Evolutionary conservation across 1,140 invertebrate genomes (phyloP), one percentile per base, ranked within the genome.

Genomic region (Nilaparvata lugens): DNA sequence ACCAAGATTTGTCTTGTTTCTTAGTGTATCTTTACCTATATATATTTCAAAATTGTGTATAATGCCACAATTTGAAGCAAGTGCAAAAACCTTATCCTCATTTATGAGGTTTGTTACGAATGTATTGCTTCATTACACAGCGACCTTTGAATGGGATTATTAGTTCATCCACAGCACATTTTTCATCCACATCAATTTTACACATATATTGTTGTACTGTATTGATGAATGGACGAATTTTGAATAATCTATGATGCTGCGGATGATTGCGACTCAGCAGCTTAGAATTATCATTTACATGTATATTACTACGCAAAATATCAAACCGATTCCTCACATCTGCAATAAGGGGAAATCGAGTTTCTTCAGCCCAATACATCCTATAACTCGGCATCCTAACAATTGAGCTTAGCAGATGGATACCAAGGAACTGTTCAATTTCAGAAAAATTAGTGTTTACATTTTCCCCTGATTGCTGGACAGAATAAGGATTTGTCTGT

Each of bases 81-180:
- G 43, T 35, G 69, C 66, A 52, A 62, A 68, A 14, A 72, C 38
- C 60, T 73, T 71, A 42, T 14, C 67, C 68, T 64, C 66, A 72
- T 64, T 71, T 72, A 52, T 68, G 62, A 16, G 68, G 69, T 61
- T 73, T 73, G 14, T 68, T 68, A 28, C 68, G 65, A 1, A 70
- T 40, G 61, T 71, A 73, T 61, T 72, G 71, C 45, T 61, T 72
- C 54, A 72, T 56, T 23, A 61, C 65, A 66, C 67, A 67, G 1
- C 23, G 48, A 28, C 67, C 56, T 65, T 73, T 72, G 13, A 65
- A 65, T 54, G 69, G n/a, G 58, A 66, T 73, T 23, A 66, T 55
- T 31, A 65, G 62, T 59, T 68, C 64, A 60, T 67, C 63, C 25
- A 65, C 56, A n/a, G 58, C 48, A 28, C 28, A 54, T 18, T 21